Evolutionary conservation across 2,113 vertebrate genomes (phyloP), one percentile per base, ranked within the genome.

Genomic region (Orientallactaga bullata): DNA sequence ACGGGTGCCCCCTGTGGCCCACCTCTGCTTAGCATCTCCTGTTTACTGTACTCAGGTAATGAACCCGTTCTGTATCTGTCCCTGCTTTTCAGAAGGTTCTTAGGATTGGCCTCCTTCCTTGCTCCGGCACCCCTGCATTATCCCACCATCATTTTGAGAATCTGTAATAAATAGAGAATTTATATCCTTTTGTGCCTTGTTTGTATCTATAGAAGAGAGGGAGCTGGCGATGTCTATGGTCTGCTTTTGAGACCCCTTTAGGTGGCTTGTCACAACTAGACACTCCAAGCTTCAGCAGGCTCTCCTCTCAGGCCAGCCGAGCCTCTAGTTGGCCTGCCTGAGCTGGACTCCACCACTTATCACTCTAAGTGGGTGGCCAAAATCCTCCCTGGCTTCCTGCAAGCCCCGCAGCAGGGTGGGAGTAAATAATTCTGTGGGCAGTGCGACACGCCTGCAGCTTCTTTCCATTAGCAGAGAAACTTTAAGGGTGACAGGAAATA

Each of bases 381-480:
- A 42, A 61, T 55, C 69, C 73, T n/a, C 66, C 66, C 77, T 17
- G 55, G 78, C 32, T 90, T 32, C 23, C 15, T 9, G 47, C 23
- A 23, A n/a, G 71, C 47, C 55, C n/a, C 7, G 42, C 55, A 77
- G 71, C 78, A 68, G 42, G 51, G 55, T 0, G 10, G 55, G 55
- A 66, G 74, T 7, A 18, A 37, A 12, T 15, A 0, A 1, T 37
- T 76, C 30, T 9, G 39, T 8, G 32, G 71, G 85, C 55, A 20
- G 15, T 3, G 32, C 11, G 32, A 21, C 0, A 20, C 0, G 2
- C 63, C 28, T 7, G 1, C n/a, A 2, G 35, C 17, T 88, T 65
- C 82, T 63, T 32, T 39, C 26, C 65, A 74, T 26, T 35, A 11
- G 16, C 51, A 11, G 32, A 26, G 2, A 18, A 10, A 55, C 39